Evolutionary conservation across 2,888 invertebrate genomes (phyloP).

Genomic region (Mythimna impura): DNA sequence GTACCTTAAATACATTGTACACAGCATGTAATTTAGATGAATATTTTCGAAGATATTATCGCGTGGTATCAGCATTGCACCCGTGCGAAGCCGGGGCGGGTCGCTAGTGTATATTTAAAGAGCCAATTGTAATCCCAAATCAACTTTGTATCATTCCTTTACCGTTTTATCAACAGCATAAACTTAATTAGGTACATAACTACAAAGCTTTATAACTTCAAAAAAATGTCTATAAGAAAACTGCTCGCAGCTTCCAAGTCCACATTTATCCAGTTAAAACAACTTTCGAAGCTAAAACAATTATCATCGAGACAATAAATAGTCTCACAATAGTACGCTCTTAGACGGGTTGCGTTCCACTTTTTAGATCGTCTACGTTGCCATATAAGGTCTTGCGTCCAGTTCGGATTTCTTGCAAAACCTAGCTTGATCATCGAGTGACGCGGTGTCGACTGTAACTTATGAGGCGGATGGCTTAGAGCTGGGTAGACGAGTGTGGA

Average conservation of each 20-base stretch:
- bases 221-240: slow-evolving; percentile 26
- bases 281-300: slow-evolving; percentile 64
- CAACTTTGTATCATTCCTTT: not conserved
- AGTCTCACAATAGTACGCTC: slow-evolving; percentile 61
- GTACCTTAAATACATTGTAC: too few species aligned
- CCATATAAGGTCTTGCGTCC: slow-evolving; percentile 74
- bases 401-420: slow-evolving; percentile 75
- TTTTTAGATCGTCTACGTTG: slow-evolving; percentile 74
- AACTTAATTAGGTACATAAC: not conserved
- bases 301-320: slow-evolving; percentile 66
- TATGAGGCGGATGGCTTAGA: slow-evolving; percentile 53
- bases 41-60: too few species aligned
- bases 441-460: slow-evolving; percentile 54
- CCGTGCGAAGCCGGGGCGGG: too few species aligned
- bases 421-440: slow-evolving; percentile 73
- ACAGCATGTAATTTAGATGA: too few species aligned
- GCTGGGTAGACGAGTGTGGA: slow-evolving; percentile 38
- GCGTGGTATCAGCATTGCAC: too few species aligned
- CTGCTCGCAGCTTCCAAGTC: slow-evolving; percentile 27
- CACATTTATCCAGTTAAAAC: slow-evolving; percentile 55
- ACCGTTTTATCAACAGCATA: not conserved
- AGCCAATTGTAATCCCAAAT: not conserved
- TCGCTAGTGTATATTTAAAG: too few species aligned
- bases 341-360: slow-evolving; percentile 68
- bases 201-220: not conserved